Evolutionary conservation across 2,888 invertebrate species (phyloP).

Genomic region (Drosophila multiciliata): DNA sequence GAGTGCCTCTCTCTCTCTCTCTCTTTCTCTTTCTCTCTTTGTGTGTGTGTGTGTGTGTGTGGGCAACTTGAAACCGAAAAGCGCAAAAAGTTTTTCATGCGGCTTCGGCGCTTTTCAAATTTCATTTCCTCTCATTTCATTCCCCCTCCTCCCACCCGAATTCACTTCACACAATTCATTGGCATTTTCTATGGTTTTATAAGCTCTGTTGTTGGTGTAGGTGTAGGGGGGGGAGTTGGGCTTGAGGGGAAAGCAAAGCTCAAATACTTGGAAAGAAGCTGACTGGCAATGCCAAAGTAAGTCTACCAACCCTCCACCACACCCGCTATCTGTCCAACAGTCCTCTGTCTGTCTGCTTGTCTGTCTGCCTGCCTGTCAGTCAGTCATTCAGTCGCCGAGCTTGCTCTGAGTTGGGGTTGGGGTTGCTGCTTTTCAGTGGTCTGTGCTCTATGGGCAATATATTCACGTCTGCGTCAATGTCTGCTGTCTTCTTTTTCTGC

Average conservation of each 20-base stretch:
- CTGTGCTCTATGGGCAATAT: constrained; percentile 57
- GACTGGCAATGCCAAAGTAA: constrained; percentile 42
- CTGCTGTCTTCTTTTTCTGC: constrained; percentile 53
- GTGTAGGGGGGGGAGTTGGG: not conserved
- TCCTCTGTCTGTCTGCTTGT: constrained; percentile 24
- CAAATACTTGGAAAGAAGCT: constrained; percentile 56
- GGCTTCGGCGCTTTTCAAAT: constrained; percentile 65
- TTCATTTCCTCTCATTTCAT: constrained; percentile 22
- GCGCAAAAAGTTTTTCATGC: constrained; percentile 66
- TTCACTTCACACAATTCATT: constrained; percentile 37
- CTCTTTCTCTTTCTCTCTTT: not conserved
- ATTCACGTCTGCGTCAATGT: constrained; percentile 77
- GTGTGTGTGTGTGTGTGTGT: not conserved
- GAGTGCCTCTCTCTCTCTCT: not conserved
- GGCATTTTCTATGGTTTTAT: constrained; percentile 63
- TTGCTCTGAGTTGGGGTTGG: constrained; percentile 8
- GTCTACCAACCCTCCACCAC: not conserved
- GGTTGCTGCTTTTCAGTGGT: constrained; percentile 4
- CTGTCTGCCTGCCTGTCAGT: constrained; percentile 42
- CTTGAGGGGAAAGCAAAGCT: constrained; percentile 3
- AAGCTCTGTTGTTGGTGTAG: constrained; percentile 16
- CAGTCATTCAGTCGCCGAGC: constrained; percentile 14
- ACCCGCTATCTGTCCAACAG: constrained; percentile 31
- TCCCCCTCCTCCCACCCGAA: not conserved
- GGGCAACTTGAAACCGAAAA: constrained; percentile 58